Evolutionary conservation across 2,113 vertebrate species (phyloP).

Genomic region (Lepus timidus): DNA sequence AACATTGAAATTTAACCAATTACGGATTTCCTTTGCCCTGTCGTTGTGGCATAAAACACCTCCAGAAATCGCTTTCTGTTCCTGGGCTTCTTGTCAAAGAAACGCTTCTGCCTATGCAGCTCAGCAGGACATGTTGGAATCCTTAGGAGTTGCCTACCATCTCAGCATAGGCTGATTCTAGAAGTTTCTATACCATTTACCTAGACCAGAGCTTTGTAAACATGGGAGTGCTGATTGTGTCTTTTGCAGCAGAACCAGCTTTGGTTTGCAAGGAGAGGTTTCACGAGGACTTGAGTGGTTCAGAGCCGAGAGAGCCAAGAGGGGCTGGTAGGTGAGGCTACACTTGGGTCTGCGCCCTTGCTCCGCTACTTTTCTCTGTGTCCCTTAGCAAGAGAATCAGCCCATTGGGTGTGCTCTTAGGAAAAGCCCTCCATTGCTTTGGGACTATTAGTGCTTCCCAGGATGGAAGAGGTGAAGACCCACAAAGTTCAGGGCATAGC

Average conservation of each 20-base stretch:
- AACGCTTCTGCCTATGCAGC: not conserved
- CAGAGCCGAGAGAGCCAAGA: accelerated
- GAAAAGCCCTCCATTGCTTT: not conserved
- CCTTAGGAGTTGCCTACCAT: accelerated
- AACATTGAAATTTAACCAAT: slow-evolving; percentile 74
- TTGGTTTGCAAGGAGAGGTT: not conserved
- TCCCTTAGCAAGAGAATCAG: not conserved
- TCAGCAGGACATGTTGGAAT: not conserved
- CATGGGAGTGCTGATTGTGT: not conserved
- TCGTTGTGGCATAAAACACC: not conserved
- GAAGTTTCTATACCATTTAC: not conserved
- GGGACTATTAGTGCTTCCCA: not conserved
- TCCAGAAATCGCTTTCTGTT: not conserved
- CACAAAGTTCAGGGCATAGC: not conserved
- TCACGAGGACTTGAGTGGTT: not conserved
- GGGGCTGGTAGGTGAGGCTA: too few relatives aligned
- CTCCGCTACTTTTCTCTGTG: not conserved
- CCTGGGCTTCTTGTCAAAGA: not conserved
- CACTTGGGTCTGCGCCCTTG: accelerated
- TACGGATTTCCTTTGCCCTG: not conserved
- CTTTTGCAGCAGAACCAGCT: not conserved
- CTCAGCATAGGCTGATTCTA: not conserved
- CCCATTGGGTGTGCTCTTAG: too few relatives aligned
- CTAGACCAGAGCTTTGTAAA: not conserved
- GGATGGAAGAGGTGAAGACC: not conserved